These are phyloP conservation scores for Stenodema calcarata DNA, from an alignment of 2,888 invertebrate species.

Conservation along the genomic window DNA sequence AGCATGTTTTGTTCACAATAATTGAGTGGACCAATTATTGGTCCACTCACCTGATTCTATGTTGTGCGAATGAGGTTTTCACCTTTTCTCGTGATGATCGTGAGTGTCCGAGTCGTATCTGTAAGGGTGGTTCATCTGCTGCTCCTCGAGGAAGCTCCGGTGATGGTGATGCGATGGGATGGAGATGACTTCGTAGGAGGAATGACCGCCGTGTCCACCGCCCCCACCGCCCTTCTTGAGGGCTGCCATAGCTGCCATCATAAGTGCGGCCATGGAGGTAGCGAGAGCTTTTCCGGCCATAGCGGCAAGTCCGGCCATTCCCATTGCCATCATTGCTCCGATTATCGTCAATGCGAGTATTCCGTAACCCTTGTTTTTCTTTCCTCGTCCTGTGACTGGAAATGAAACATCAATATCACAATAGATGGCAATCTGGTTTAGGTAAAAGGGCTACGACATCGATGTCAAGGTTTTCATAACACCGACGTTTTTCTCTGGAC, in stretches of 20 bases:
- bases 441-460: no score
- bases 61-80: not conserved
- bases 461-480: no score
- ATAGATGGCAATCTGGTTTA: no score
- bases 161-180: constrained; percentile 45
- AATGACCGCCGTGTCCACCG: constrained; percentile 29
- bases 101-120: not conserved
- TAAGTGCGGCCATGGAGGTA: constrained; percentile 57
- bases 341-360: constrained; percentile 56
- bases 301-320: constrained; percentile 58
- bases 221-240: constrained; percentile 53
- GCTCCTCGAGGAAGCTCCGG: constrained; percentile 44
- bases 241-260: constrained; percentile 56
- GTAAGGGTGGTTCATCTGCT: constrained; percentile 8
- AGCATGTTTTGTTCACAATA: no score
- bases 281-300: constrained; percentile 58
- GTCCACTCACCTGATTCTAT: no score
- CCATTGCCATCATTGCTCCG: constrained; percentile 56
- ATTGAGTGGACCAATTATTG: no score
- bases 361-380: constrained; percentile 47
- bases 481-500: no score
- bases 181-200: constrained; percentile 52
- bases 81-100: not conserved
- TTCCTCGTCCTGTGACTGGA: constrained; percentile 21
- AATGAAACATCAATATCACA: no score